phyloP scores from a whole-genome alignment of 2,888 invertebrate genomes.

The Eristalis tenax region DNA sequence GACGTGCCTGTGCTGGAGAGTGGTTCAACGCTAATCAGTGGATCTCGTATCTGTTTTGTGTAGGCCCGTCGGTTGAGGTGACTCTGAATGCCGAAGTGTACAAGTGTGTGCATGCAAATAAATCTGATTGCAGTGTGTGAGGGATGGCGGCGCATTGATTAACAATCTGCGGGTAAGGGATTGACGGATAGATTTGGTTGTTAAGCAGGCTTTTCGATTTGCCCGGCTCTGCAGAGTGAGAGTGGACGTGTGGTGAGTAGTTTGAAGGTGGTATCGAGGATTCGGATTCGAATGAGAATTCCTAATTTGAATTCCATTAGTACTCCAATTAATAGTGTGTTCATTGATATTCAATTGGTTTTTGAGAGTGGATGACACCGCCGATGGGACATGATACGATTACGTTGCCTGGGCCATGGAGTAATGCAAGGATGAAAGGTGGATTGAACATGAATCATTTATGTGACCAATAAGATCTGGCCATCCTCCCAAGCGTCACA shows the following conservation, averaged over 20 bases:
- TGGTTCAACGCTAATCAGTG: conserved; percentile 18
- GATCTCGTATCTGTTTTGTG: not conserved
- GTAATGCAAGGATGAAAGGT: too few species aligned
- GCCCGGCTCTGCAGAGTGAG: conserved; percentile 2
- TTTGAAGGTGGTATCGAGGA: not conserved
- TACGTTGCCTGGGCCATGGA: too few species aligned
- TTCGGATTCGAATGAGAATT: not conserved
- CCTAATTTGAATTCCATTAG: not conserved
- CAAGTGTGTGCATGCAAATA: conserved; percentile 9
- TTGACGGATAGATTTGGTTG: conserved; percentile 24
- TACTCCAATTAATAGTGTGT: not conserved
- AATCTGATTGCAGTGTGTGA: conserved; percentile 40
- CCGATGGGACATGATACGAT: too few species aligned
- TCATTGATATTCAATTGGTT: not conserved
- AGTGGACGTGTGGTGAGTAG: not conserved
- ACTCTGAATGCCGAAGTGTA: conserved; percentile 5
- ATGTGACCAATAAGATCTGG: too few species aligned
- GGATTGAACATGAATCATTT: too few species aligned
- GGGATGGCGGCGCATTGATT: conserved; percentile 20
- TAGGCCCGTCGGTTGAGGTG: not conserved
- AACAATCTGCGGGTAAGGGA: conserved; percentile 27
- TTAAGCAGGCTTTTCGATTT: conserved; percentile 35
- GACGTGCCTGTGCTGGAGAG: conserved; percentile 7
- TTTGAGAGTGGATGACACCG: not conserved
- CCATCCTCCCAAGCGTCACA: too few species aligned